phyloP scores from a whole-genome alignment of 2,888 invertebrate genomes.

The Eupithecia exiguata region DNA sequence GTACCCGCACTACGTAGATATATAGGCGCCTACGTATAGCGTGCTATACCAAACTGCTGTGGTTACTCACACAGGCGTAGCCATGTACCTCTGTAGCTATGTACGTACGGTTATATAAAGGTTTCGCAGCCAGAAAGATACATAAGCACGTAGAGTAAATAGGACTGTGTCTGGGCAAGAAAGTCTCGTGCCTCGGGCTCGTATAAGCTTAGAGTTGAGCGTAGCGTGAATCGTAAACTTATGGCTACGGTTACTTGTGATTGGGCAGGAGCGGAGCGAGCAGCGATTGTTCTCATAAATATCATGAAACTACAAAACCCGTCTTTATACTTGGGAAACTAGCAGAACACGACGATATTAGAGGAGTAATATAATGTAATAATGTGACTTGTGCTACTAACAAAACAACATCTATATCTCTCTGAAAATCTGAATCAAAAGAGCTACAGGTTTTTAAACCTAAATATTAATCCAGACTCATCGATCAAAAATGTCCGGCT shows the following conservation, averaged over 20 bases:
- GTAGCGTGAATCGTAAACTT: constrained; percentile 36
- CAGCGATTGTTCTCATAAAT: background rate
- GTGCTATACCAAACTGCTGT: constrained; percentile 39
- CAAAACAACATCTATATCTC: background rate
- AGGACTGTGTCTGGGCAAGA: constrained; percentile 42
- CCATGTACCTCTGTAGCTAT: constrained; percentile 43
- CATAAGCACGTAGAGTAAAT: constrained; percentile 44
- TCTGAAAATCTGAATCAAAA: background rate
- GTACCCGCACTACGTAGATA: constrained; percentile 32
- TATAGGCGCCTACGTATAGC: constrained; percentile 29
- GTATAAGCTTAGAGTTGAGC: constrained; percentile 37
- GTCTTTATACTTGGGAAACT: background rate
- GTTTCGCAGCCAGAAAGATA: constrained; percentile 45
- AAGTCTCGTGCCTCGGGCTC: constrained; percentile 31
- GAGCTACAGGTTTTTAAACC: background rate
- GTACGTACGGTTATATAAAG: constrained; percentile 42
- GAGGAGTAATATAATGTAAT: background rate
- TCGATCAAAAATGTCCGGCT: no score
- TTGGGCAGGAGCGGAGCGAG: constrained; percentile 25
- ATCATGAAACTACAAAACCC: background rate
- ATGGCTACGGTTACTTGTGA: constrained; percentile 15
- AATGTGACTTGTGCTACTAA: background rate
- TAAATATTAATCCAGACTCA: background rate
- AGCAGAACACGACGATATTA: background rate
- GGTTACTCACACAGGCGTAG: constrained; percentile 45